phyloP scores from a whole-genome alignment of 2,113 vertebrate genomes.

The Pitta sordida region DNA sequence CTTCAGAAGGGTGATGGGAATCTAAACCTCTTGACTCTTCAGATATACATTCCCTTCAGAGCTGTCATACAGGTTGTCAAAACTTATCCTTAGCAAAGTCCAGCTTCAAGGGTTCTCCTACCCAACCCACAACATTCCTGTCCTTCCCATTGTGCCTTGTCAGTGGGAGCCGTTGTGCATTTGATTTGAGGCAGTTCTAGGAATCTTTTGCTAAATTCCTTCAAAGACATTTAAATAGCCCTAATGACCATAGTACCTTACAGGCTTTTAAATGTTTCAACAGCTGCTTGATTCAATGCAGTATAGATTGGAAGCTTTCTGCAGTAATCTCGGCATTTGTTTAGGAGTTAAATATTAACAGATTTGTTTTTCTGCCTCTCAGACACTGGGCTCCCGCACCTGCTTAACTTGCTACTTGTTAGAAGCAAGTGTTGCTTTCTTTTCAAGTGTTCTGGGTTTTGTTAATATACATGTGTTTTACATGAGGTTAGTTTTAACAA shows the following conservation, averaged over 20 bases:
- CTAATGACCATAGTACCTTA: conserved; percentile 43
- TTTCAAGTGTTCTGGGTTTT: background rate
- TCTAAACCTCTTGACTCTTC: conserved; percentile 27
- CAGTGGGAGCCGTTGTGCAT: background rate
- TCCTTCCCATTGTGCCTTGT: background rate
- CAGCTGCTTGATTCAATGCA: conserved; percentile 10
- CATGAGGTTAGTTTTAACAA: background rate
- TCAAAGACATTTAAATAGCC: conserved; percentile 20
- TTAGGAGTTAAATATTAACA: conserved; percentile 44
- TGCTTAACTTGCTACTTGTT: background rate
- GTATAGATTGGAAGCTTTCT: background rate
- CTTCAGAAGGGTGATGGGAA: background rate
- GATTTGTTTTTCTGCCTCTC: background rate
- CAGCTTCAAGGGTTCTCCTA: background rate
- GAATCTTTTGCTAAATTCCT: conserved; percentile 8
- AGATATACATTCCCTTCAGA: background rate
- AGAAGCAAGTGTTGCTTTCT: background rate
- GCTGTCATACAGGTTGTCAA: conserved; percentile 23
- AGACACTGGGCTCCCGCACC: conserved; percentile 15
- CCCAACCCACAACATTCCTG: background rate
- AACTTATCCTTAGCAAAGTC: background rate
- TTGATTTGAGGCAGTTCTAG: background rate
- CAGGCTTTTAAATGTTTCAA: background rate
- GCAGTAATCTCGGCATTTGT: conserved; percentile 19
- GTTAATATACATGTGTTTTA: background rate